Base-by-base conservation (phyloP, 1,140 invertebrate species). In the Acromyrmex heyeri region DNA sequence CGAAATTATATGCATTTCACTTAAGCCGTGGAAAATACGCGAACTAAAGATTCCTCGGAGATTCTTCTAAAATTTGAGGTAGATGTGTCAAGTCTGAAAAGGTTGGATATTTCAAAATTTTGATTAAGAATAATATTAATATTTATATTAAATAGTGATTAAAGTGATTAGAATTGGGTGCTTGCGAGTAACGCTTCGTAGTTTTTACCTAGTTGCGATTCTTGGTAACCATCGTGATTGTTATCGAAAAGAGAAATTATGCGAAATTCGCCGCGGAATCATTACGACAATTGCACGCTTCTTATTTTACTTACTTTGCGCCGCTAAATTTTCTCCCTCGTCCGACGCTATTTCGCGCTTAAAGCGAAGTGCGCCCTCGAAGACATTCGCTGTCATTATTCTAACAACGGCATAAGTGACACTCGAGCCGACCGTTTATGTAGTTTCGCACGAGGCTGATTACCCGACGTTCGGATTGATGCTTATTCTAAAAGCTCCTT, bases 381-480 rank as follows among this genome's bases (percentile, higher is more conserved):
- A 67, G 30, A 50, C 27, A 61, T 82, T 78, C 27, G 34, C 65
- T 72, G 53, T 86, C 85, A 86, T 86, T 86, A 86, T 69, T 79
- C 30, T 82, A 86, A 86, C 85, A 55, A 86, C 55, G 30, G n/a
- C 85, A 72, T 86, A 86, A 86, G 70, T 86, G 69, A 75, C 69
- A 64, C 67, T 75, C 55, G 44, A 85, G 64, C 57, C 62, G 85
- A 53, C 55, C 70, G 69, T 67, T 67, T 48, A 82, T 73, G 73
- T 72, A 82, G 53, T 73, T 82, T 82, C 38, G 67, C 38, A 18
- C 53, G 24, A 8, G 38, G 10, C 53, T 18, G 79, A 83, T 73
- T 73, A 73, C 48, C 21, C 21, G 34, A 44, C 14, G 30, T 70
- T 57, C 79, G 18, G 18, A 82, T 73, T 83, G 44, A 38, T 16